Conservation (phyloP, 2,888 invertebrate species). For the Neelides folsomi region DNA sequence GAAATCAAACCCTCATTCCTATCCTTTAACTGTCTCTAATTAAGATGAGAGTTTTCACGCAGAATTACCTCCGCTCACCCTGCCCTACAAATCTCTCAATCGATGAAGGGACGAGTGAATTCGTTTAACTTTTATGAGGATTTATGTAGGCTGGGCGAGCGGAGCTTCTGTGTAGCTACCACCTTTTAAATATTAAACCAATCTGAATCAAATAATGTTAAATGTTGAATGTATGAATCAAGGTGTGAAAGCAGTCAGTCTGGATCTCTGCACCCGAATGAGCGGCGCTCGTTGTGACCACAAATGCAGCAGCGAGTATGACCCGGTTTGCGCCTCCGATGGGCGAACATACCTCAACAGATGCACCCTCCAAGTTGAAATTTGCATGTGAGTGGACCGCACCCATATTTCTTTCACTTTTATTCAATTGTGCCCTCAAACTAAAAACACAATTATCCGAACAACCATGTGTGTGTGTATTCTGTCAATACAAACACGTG, state of each 20-base stretch:
- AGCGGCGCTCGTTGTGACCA: slow-evolving; percentile 55
- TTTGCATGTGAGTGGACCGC: slow-evolving; percentile 49
- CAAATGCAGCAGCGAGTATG: slow-evolving; percentile 67
- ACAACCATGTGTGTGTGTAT: not conserved
- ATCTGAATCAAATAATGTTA: too few relatives aligned
- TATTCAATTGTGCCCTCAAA: not conserved
- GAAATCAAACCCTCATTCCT: too few relatives aligned
- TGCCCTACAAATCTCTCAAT: too few relatives aligned
- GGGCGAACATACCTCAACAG: slow-evolving; percentile 73
- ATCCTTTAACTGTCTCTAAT: too few relatives aligned
- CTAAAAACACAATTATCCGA: not conserved
- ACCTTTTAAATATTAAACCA: too few relatives aligned
- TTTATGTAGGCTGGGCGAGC: too few relatives aligned
- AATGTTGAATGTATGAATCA: slow-evolving; percentile 12
- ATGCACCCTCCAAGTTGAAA: slow-evolving; percentile 57
- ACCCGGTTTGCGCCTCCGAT: slow-evolving; percentile 69
- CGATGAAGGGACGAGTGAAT: too few relatives aligned
- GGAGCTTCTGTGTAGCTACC: too few relatives aligned
- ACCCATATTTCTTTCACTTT: not conserved
- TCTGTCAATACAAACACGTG: not conserved
- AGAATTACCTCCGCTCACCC: too few relatives aligned
- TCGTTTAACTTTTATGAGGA: too few relatives aligned
- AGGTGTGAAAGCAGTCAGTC: slow-evolving; percentile 32
- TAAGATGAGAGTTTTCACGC: too few relatives aligned
- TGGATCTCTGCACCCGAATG: slow-evolving; percentile 49